Evolutionary conservation across 2,888 invertebrate species (phyloP).

Genomic region (Lochmaea capreae): DNA sequence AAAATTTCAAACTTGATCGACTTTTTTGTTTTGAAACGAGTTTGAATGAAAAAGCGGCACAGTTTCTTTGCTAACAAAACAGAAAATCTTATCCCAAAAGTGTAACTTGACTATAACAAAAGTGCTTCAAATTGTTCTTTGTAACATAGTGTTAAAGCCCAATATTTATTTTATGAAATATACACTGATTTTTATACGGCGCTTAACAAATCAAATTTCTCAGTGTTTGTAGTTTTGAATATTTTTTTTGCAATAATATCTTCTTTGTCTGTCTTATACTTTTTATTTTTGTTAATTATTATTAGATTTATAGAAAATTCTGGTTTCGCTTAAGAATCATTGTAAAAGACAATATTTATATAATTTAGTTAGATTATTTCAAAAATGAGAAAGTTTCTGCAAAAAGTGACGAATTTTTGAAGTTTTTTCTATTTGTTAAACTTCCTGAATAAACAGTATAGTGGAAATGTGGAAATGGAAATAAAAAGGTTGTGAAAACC

Average conservation of each 20-base stretch:
- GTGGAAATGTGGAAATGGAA: background rate
- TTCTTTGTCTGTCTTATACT: background rate
- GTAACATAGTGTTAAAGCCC: slow-evolving; percentile 48
- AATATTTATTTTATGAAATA: slow-evolving; percentile 49
- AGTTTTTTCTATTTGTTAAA: background rate
- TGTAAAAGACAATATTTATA: too few relatives aligned
- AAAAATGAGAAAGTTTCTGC: too few relatives aligned
- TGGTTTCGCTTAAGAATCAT: background rate
- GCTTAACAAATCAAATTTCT: slow-evolving; percentile 21
- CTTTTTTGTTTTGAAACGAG: background rate
- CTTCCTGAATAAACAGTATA: background rate
- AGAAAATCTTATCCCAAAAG: slow-evolving; percentile 30
- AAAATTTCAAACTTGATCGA: too few relatives aligned
- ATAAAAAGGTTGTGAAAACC: background rate
- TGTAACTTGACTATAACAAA: slow-evolving; percentile 50
- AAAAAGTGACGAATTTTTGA: too few relatives aligned
- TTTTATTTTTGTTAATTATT: background rate
- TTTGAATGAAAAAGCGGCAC: slow-evolving; percentile 18
- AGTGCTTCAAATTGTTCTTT: slow-evolving; percentile 49
- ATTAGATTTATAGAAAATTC: background rate
- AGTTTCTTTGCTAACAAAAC: slow-evolving; percentile 30
- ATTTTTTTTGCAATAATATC: background rate
- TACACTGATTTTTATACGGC: slow-evolving; percentile 39
- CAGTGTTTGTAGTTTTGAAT: slow-evolving; percentile 19
- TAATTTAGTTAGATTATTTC: too few relatives aligned